Base-by-base conservation (phyloP, 2,888 invertebrate species). In the Ectemnius cavifrons region DNA sequence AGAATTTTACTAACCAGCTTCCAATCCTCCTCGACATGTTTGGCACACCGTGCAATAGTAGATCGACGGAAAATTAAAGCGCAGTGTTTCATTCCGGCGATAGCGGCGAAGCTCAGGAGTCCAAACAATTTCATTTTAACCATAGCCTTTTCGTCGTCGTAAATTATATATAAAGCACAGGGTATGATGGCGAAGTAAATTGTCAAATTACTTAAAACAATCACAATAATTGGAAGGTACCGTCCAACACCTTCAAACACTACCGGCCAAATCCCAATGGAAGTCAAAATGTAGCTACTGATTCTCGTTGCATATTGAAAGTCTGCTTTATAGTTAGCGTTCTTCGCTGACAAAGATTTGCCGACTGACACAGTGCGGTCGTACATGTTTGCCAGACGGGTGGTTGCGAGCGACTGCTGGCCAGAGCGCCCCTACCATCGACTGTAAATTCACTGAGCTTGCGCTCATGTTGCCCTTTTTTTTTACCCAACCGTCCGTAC, bases 201-300 rank as follows among this genome's bases (percentile, higher is more conserved):
- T 0, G 8, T 37, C 8, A 37, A 37, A 37, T 37, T 37, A 8
- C 75, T 61, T 6, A 87, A 76, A 4, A 18, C 46, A 16, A 77
- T 61, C 6, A 58, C 52, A 11, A 74, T 23, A 8, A 63, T 67
- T 2, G 73, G 64, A 0, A 62, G 58, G 59, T 37, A 65, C 14
- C 18, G 59, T 0, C 27, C 14, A 1, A 27, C 4, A 4, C 64
- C 69, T 0, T 63, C 5, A 2, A 63, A 1, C 5, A 73, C 2
- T 2, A 14, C 5, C 4, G 86, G 86, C 86, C 86, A 86, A n/a
- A 82, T 71, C 4, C 87, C 87, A 1, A 87, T 23, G 0, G 81
- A 80, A 6, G 63, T 67, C 0, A 87, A 71, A 1, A 86, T 75
- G 80, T 80, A 84, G 4, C 72, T 79, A 18, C 62, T 84, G 20